Conservation (phyloP, 2,888 invertebrate genomes). For the Caenorhabditis sp. region DNA sequence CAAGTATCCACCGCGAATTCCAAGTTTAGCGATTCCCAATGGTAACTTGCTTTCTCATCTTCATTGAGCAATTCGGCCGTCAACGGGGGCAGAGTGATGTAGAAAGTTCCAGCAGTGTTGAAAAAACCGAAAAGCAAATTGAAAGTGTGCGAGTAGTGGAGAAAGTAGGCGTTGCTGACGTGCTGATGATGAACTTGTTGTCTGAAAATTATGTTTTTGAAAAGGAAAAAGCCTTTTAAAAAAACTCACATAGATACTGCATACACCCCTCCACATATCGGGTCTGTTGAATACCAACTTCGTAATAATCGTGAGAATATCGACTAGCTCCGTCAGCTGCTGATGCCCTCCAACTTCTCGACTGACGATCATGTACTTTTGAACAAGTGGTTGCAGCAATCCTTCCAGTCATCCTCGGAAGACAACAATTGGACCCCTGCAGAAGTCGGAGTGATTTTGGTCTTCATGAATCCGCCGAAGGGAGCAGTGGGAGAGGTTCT, state of each 20-base stretch:
- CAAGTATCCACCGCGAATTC: slow-evolving; percentile 36
- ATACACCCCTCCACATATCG: too few relatives aligned
- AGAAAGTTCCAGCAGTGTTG: slow-evolving; percentile 46
- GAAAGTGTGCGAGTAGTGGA: slow-evolving; percentile 64
- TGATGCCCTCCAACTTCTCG: too few relatives aligned
- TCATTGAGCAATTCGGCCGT: neutral
- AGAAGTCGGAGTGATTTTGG: too few relatives aligned
- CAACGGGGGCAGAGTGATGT: slow-evolving; percentile 18
- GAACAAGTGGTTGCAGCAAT: slow-evolving; percentile 39
- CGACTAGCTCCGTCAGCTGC: slow-evolving; percentile 71
- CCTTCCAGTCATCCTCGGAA: too few relatives aligned
- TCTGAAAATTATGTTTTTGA: slow-evolving; percentile 29
- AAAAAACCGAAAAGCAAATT: slow-evolving; percentile 62
- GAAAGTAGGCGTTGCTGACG: slow-evolving; percentile 19
- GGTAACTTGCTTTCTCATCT: neutral
- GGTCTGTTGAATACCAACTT: slow-evolving; percentile 55
- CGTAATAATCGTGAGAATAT: slow-evolving; percentile 58
- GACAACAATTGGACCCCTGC: too few relatives aligned
- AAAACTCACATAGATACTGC: slow-evolving; percentile 45
- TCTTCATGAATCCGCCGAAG: too few relatives aligned
- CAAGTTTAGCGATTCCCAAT: slow-evolving; percentile 37
- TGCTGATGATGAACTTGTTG: slow-evolving; percentile 61
- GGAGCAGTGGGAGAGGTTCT: too few relatives aligned
- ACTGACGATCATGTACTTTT: slow-evolving; percentile 47
- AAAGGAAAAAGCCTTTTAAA: neutral